Conservation (phyloP, 2,797 vertebrate genomes). For the Esox lucius region DNA sequence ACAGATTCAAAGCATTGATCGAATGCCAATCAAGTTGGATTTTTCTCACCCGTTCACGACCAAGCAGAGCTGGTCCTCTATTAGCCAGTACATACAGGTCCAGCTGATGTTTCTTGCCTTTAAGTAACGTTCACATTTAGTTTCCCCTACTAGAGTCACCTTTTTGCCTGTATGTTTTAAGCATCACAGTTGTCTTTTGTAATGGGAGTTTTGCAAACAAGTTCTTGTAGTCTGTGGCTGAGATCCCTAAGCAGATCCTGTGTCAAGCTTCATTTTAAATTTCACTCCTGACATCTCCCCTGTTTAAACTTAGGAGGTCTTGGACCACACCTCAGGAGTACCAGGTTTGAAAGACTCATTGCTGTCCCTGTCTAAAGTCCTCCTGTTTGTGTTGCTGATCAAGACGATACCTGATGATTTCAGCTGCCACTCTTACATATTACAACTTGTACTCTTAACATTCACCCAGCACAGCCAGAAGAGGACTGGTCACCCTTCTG, state of each 20-base stretch:
- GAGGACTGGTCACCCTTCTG: too few species aligned
- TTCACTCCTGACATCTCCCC: not conserved
- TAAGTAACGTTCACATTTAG: constrained; percentile 9
- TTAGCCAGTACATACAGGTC: constrained; percentile 14
- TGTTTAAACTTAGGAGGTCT: too few species aligned
- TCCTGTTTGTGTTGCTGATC: too few species aligned
- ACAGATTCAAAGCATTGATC: constrained; percentile 7
- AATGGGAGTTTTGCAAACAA: constrained; percentile 21
- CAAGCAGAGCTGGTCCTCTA: constrained; percentile 11
- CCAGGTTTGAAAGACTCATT: too few species aligned
- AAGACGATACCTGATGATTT: too few species aligned
- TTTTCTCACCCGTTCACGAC: constrained; percentile 1
- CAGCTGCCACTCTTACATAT: too few species aligned
- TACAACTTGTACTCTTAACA: too few species aligned
- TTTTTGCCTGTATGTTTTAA: constrained; percentile 24
- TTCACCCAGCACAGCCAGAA: too few species aligned
- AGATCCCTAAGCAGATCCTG: constrained; percentile 19
- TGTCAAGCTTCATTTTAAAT: not conserved
- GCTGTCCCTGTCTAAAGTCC: too few species aligned
- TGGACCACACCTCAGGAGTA: too few species aligned
- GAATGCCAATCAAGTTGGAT: constrained; percentile 8
- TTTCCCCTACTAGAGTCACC: constrained; percentile 10
- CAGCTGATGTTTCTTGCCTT: constrained; percentile 6
- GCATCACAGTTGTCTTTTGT: constrained; percentile 14
- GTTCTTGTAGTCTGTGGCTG: constrained; percentile 11